Evolutionary conservation across 53 echinoderm and acorn worm genomes (phyloP), one percentile per base, ranked within the genome.

Genomic region (Hippasteria phrygiana): DNA sequence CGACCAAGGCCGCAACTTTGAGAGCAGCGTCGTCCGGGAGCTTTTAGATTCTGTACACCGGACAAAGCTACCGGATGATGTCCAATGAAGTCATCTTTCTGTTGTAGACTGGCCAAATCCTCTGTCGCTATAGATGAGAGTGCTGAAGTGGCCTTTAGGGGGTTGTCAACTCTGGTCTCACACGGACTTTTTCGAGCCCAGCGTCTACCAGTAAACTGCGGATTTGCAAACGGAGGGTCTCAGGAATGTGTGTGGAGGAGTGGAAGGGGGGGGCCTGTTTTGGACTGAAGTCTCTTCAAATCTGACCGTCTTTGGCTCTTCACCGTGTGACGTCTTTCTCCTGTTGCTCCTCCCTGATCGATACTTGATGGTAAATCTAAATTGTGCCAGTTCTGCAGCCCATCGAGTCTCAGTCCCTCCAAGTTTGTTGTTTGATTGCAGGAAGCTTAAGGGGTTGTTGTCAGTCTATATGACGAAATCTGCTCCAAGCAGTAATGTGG

Each of bases 371-470:
- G 63, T 87, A 24, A 93, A 87, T 18, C 55, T 80, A 42, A 91
- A 93, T 43, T 76, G 72, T 8, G 90, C 71, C 37, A 93, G 28
- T 10, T 93, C 90, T 33, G 90, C 90, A 38, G 55, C 71, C 93
- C 93, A 93, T 14, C 93, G 43, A 3, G 81, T 91, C 73, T 93
- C 83, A 18, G 54, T 91, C 6, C 88, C 88, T 35, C 88, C 93
- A 24, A 91, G 43, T 40, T 88, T 93, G 41, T 71, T 53, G 29
- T 75, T 54, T 20, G 83, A 73, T 11, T 88, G 87, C 12, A 93
- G 62, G 56, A 91, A 88, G 33, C 78, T 93, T 5, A 93, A 41
- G 0, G 90, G 93, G 45, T 77, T 93, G 54, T 87, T 93, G 42
- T 93, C 87, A 2, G 93, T 93, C 13, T 54, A 93, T 8, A 90